Evolutionary conservation across 2,113 vertebrate genomes (phyloP).

Genomic region (Hypomesus transpacificus): DNA sequence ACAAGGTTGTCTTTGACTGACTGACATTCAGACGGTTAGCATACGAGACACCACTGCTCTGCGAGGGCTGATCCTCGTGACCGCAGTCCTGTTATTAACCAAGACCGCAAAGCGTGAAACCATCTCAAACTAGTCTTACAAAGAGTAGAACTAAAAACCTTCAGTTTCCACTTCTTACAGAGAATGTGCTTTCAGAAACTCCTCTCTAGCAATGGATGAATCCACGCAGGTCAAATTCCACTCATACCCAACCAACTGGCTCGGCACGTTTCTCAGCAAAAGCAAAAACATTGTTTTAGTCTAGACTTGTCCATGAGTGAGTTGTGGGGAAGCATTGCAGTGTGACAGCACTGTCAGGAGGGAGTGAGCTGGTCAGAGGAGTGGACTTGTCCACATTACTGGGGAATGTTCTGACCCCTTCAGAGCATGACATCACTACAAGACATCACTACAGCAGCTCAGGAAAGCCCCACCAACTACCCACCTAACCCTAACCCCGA

Average conservation of each 20-base stretch:
- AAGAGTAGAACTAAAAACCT: too few relatives aligned
- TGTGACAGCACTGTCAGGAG: background rate
- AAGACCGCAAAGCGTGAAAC: too few relatives aligned
- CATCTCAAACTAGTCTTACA: too few relatives aligned
- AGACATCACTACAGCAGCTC: too few relatives aligned
- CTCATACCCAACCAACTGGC: background rate
- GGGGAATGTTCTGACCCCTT: too few relatives aligned
- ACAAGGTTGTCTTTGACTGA: conserved; percentile 1
- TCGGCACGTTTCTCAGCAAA: background rate
- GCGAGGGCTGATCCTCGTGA: background rate
- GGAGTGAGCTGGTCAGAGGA: background rate
- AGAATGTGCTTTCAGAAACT: background rate
- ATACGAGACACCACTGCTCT: background rate
- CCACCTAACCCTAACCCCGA: too few relatives aligned
- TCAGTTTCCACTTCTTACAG: background rate
- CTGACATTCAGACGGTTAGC: background rate
- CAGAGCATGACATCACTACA: too few relatives aligned
- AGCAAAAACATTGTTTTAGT: background rate
- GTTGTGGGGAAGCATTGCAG: conserved; percentile 1
- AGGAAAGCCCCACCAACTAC: too few relatives aligned
- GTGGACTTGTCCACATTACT: too few relatives aligned
- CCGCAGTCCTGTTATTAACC: background rate
- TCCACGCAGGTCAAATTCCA: background rate
- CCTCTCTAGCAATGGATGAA: background rate
- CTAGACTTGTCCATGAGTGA: background rate